Percentiles rank a stretch among this genome's conserved stretches.
These are phyloP conservation scores for Agrochola lychnidis DNA, from an alignment of 2,888 invertebrate genomes.

Conservation along the genomic window DNA sequence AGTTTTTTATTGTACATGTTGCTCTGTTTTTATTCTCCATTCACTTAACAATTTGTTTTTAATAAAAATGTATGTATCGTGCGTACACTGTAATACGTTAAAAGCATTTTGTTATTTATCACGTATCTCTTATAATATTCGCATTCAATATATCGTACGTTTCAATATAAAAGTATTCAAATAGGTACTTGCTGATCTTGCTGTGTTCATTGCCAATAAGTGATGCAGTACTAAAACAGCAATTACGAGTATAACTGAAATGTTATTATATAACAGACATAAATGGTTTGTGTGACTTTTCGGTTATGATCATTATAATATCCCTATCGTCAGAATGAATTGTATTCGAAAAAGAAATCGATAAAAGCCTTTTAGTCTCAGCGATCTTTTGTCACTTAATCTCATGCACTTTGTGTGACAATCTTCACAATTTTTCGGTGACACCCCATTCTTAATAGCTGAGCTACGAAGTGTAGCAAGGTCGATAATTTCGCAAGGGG, in stretches of 20 bases:
- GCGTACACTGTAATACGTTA: slow-evolving; percentile 33
- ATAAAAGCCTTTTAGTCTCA: background rate
- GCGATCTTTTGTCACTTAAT: slow-evolving; percentile 17
- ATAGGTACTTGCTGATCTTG: background rate
- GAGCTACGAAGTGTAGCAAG: slow-evolving; percentile 12
- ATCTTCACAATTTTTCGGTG: slow-evolving; percentile 25
- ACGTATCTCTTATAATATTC: slow-evolving; percentile 18
- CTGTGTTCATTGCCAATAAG: background rate
- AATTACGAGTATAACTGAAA: background rate
- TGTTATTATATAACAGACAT: background rate
- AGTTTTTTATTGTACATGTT: background rate
- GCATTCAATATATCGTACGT: slow-evolving; percentile 10
- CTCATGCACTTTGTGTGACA: slow-evolving; percentile 23
- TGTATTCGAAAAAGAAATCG: background rate
- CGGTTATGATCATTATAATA: background rate
- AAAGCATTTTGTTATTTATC: slow-evolving; percentile 55
- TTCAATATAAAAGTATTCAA: slow-evolving; percentile 8
- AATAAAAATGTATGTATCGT: slow-evolving; percentile 29
- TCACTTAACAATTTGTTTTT: slow-evolving; percentile 39
- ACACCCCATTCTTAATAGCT: slow-evolving; percentile 25
- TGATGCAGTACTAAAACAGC: background rate
- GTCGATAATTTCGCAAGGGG: slow-evolving; percentile 14
- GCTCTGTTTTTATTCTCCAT: slow-evolving; percentile 2
- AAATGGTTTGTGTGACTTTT: background rate
- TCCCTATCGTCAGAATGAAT: background rate